Conservation (phyloP, 2,888 invertebrate species). For the Odontocolon sp. region DNA sequence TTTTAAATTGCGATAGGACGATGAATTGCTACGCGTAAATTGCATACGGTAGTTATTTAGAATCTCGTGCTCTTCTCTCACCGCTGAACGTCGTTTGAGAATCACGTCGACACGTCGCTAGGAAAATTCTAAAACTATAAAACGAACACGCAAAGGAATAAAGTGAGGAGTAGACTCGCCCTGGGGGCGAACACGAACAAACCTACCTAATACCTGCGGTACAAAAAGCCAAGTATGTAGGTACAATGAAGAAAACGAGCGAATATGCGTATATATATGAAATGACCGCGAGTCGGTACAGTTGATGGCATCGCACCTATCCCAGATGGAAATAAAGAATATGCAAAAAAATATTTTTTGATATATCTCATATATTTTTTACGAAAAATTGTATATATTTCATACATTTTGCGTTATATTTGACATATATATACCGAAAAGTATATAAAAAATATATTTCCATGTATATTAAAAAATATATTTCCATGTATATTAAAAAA, state of each 20-base stretch:
- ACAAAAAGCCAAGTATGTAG: constrained; percentile 3
- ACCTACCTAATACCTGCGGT: constrained; percentile 13
- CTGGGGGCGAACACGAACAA: constrained; percentile 14
- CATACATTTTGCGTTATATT: no score
- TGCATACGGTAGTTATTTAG: not conserved
- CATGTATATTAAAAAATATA: no score
- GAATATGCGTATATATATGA: constrained; percentile 6
- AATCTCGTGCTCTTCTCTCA: not conserved
- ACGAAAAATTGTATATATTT: no score
- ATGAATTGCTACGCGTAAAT: not conserved
- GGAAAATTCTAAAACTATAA: constrained; percentile 2
- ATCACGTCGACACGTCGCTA: constrained; percentile 4
- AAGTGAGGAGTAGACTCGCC: constrained; percentile 2
- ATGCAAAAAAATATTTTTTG: no score
- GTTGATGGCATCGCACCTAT: no score
- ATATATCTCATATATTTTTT: no score
- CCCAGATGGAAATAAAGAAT: no score
- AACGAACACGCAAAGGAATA: constrained; percentile 23
- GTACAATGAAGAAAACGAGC: not conserved
- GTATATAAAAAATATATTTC: no score
- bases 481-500: no score
- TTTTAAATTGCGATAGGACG: not conserved
- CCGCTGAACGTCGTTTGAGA: not conserved
- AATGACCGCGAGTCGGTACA: no score
- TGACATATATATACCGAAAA: no score